These are phyloP conservation scores for Esox niger DNA, from an alignment of 2,113 vertebrate species.

Conservation along the genomic window DNA sequence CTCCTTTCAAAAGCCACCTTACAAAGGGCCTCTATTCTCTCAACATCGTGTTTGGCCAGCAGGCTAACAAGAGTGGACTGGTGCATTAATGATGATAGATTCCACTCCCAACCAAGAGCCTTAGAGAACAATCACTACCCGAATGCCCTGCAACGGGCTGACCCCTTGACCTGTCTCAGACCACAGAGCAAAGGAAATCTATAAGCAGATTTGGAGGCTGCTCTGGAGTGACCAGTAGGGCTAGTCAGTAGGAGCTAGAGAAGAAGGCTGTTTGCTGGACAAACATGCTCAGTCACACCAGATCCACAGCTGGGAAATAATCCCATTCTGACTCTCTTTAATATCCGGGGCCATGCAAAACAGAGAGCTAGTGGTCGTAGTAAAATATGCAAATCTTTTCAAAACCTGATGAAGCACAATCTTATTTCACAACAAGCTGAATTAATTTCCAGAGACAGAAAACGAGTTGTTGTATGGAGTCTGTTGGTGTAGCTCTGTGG, in stretches of 20 bases:
- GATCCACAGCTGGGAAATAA: constrained; percentile 65
- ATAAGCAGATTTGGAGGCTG: constrained; percentile 85
- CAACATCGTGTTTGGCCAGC: constrained; percentile 81
- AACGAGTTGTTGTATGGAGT: constrained; percentile 52
- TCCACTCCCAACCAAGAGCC: constrained; percentile 77
- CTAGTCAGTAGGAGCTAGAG: constrained; percentile 37
- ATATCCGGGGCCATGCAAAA: constrained; percentile 51
- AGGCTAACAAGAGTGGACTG: constrained; percentile 80
- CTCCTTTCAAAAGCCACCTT: constrained; percentile 84
- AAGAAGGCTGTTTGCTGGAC: constrained; percentile 73
- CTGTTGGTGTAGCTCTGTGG: constrained; percentile 57
- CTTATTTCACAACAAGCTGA: constrained; percentile 61
- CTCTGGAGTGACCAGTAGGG: constrained; percentile 60
- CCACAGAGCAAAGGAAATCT: constrained; percentile 88
- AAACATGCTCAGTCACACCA: constrained; percentile 71
- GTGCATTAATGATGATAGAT: constrained; percentile 98
- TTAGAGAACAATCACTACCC: constrained; percentile 90
- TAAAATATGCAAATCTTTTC: constrained; percentile 71
- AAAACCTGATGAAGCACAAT: constrained; percentile 64
- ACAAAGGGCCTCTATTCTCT: constrained; percentile 80
- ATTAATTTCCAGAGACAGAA: constrained; percentile 51
- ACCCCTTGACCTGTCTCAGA: constrained; percentile 91
- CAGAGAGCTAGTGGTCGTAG: constrained; percentile 27
- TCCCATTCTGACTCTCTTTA: constrained; percentile 58
- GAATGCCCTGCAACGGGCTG: constrained; percentile 84